Conservation (phyloP, 2,888 invertebrate species). For the Suillia variegata region DNA sequence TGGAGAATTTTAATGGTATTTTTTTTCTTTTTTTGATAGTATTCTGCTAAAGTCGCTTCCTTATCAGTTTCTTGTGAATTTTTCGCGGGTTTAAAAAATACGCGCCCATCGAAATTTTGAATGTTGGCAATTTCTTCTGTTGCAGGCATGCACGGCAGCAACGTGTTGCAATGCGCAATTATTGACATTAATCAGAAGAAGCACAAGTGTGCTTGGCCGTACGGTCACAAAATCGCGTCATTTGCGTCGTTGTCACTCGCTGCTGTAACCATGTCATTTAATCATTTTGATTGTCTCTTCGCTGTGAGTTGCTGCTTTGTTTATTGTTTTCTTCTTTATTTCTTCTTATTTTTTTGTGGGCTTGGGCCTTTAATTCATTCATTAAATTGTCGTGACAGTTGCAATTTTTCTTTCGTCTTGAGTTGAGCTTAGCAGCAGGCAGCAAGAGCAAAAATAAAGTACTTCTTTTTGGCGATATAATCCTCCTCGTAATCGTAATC, state of each 20-base stretch:
- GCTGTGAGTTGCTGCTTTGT: too few species aligned
- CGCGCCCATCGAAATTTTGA: conserved; percentile 6
- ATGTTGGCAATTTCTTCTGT: conserved; percentile 1
- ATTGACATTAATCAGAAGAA: too few species aligned
- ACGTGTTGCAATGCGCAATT: conserved; percentile 1
- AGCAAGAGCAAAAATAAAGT: too few species aligned
- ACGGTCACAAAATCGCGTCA: too few species aligned
- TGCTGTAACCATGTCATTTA: not conserved
- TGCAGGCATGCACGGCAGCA: too few species aligned
- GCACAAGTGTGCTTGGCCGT: too few species aligned
- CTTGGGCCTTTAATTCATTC: not conserved
- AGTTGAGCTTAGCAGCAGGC: too few species aligned
- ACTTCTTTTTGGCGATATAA: not conserved
- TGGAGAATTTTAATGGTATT: too few species aligned
- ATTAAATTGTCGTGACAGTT: not conserved
- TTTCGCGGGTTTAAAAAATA: not conserved
- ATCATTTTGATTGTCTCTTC: not conserved
- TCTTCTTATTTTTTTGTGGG: too few species aligned
- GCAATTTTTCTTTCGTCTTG: not conserved
- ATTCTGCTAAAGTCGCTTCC: not conserved
- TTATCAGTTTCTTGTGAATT: not conserved
- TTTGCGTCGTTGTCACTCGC: not conserved
- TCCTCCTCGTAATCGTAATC: too few species aligned
- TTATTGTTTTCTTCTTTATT: too few species aligned
- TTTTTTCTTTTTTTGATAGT: too few species aligned